phyloP scores from a whole-genome alignment of 2,797 vertebrate species.

The Synanceia verrucosa region DNA sequence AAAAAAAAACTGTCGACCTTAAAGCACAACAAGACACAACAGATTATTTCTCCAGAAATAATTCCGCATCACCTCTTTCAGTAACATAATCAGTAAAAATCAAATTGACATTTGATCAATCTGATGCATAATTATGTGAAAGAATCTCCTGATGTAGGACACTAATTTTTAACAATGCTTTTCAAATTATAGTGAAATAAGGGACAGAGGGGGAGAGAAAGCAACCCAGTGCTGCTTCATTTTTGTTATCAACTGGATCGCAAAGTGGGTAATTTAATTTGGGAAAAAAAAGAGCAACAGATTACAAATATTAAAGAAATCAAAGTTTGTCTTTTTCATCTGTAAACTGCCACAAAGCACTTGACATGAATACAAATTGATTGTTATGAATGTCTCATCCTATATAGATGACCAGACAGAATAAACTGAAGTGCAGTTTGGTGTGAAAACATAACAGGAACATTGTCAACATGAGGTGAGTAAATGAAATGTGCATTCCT shows the following conservation, averaged over 20 bases:
- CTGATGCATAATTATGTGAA: constrained; percentile 24
- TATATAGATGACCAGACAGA: background rate
- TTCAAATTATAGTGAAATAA: constrained; percentile 18
- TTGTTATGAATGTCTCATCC: too few relatives aligned
- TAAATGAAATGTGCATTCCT: background rate
- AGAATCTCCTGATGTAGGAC: constrained; percentile 14
- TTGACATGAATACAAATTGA: background rate
- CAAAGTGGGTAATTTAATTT: background rate
- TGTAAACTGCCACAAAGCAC: background rate
- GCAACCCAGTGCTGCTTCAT: background rate
- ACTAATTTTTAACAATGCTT: background rate
- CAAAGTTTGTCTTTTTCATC: background rate
- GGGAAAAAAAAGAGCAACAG: background rate
- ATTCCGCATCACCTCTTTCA: constrained; percentile 20
- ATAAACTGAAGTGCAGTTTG: background rate
- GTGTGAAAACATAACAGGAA: background rate
- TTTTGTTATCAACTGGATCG: background rate
- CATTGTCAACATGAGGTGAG: background rate
- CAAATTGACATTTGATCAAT: constrained; percentile 8
- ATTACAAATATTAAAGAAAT: background rate
- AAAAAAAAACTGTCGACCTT: constrained; percentile 53
- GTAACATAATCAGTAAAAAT: constrained; percentile 26
- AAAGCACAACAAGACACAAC: constrained; percentile 41
- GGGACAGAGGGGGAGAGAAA: background rate
- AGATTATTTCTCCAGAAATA: constrained; percentile 9